These are phyloP conservation scores for Stercorarius parasiticus DNA, from an alignment of 2,113 vertebrate species.

Conservation along the genomic window DNA sequence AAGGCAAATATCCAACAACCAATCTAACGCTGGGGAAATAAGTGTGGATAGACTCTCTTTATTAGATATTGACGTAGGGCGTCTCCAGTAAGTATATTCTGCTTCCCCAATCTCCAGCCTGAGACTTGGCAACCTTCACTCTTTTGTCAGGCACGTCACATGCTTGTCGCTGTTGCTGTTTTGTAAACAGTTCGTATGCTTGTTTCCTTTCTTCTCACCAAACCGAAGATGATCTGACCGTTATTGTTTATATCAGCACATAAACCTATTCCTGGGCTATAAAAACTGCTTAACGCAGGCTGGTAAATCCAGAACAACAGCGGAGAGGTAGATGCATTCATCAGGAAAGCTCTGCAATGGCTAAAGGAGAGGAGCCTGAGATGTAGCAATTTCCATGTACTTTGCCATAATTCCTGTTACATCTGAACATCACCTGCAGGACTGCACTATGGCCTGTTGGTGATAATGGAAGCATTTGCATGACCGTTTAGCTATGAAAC, in stretches of 20 bases:
- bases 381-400: background rate
- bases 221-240: background rate
- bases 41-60: background rate
- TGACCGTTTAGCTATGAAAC: background rate
- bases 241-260: background rate
- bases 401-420: background rate
- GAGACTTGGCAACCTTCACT: constrained; percentile 5
- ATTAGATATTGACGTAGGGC: background rate
- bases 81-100: background rate
- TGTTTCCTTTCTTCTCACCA: background rate
- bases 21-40: background rate
- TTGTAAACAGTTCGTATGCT: background rate
- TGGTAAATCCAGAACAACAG: background rate
- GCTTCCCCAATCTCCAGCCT: background rate
- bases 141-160: background rate
- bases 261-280: background rate
- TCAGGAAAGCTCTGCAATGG: background rate
- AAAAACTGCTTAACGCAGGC: background rate
- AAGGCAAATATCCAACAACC: background rate
- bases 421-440: background rate
- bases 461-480: background rate
- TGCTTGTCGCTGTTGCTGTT: background rate
- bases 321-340: background rate
- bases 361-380: background rate
- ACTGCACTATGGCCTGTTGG: background rate